Evolutionary conservation across 2,797 vertebrate species (phyloP), one percentile per base, ranked within the genome.

Genomic region (Hapalemur alaotrensis): DNA sequence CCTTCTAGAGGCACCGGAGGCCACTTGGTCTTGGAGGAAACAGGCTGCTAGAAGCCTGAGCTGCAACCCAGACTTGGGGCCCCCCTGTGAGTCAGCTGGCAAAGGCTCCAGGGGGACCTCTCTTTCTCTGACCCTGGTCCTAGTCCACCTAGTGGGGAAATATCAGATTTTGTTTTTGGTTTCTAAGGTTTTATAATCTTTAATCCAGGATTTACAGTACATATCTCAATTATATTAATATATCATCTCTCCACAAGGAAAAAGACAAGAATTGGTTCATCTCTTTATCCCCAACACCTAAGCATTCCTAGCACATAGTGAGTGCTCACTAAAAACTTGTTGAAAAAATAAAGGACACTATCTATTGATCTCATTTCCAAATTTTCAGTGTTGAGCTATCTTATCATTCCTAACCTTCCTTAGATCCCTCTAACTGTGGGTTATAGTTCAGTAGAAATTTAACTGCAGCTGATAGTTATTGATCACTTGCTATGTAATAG

Each of bases 381-480:
- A 72, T 65, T 38, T 87, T 78, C 41, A 76, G 2, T 76, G 32
- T 79, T 84, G 65, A 89, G 20, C 15, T 65, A 18, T 67, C n/a
- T 65, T 81, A 46, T 59, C 15, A 81, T 81, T 80, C 12, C 69
- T 61, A 70, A 63, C 22, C 48, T 63, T 83, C 54, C 79, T 82
- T 82, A 75, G 91, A 17, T 69, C 14, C 22, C 30, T 52, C n/a
- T 50, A 41, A 54, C 28, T 82, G 4, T 67, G 23, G 30, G 57
- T 78, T 52, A 52, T n/a, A 50, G 18, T 75, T 32, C 4, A 50
- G 9, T 30, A 79, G 50, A 73, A 82, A 72, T 52, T 43, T 52
- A 57, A 93, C 38, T 65, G 7, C 65, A 52, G 52, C 28, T 95
- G 43, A 69, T 90, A 22, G n/a, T 92, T 70, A 52, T 14, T 57